Evolutionary conservation across 1,140 invertebrate genomes (phyloP).

Genomic region (Nilaparvata lugens): DNA sequence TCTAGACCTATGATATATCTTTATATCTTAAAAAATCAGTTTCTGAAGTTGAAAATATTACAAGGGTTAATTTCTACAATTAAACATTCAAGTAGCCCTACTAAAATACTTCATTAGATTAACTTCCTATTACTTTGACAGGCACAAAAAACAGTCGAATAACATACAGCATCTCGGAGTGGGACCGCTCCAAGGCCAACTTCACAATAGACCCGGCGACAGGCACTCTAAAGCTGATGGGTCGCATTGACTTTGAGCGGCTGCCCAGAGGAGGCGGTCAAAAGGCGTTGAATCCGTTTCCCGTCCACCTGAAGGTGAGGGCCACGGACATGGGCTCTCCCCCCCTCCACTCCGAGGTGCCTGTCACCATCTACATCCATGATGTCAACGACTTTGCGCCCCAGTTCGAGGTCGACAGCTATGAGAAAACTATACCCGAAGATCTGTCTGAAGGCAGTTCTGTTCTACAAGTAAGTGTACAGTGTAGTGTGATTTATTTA

Average conservation of each 20-base stretch:
- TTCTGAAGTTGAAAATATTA: too few relatives aligned
- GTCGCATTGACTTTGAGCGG: conserved; percentile 69
- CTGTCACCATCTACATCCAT: conserved; percentile 70
- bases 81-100: too few relatives aligned
- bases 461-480: conserved; percentile 56
- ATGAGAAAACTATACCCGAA: conserved; percentile 70
- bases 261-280: conserved; percentile 28
- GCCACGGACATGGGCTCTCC: conserved; percentile 74
- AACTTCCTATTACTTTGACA: conserved; percentile 29
- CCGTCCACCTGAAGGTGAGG: conserved; percentile 59
- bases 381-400: conserved; percentile 84
- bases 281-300: neutral
- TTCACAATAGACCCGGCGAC: conserved; percentile 68
- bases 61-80: too few relatives aligned
- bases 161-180: conserved; percentile 67
- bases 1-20: too few relatives aligned
- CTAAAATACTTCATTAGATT: too few relatives aligned
- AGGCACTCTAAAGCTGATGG: conserved; percentile 57
- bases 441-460: conserved; percentile 68
- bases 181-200: conserved; percentile 57
- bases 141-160: conserved; percentile 79
- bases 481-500: too few relatives aligned
- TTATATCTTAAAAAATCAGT: too few relatives aligned
- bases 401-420: conserved; percentile 62
- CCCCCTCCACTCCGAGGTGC: conserved; percentile 59